A percentile compares a stretch with the other conserved stretches of the same genome.
These are phyloP conservation scores for Zaprionus lachaisei DNA, from an alignment of 1,140 invertebrate species.

Conservation along the genomic window DNA sequence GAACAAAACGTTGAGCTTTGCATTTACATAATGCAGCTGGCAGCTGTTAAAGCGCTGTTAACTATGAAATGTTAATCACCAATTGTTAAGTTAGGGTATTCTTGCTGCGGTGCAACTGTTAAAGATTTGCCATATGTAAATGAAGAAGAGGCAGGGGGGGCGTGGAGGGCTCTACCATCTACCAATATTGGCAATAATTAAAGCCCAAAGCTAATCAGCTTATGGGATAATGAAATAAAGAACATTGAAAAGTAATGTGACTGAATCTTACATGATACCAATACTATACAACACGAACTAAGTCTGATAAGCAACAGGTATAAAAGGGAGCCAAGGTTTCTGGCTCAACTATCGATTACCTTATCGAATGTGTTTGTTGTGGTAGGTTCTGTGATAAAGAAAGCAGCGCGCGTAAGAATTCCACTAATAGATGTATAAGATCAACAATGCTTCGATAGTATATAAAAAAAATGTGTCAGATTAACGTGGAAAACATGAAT, in stretches of 20 bases:
- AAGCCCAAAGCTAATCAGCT: slow-evolving; percentile 28
- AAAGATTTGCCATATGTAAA: neutral
- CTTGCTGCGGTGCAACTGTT: neutral
- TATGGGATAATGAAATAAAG: slow-evolving; percentile 14
- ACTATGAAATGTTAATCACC: neutral
- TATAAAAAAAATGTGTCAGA: neutral
- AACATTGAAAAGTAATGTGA: neutral
- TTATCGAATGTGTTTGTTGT: slow-evolving; percentile 7
- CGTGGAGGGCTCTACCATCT: neutral
- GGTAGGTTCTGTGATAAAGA: slow-evolving; percentile 10
- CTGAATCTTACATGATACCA: neutral
- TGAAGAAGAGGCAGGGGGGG: neutral
- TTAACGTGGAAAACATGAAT: neutral
- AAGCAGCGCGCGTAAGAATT: neutral
- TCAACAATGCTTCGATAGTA: neutral
- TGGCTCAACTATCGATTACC: neutral
- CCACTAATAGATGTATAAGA: neutral
- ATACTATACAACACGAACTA: neutral
- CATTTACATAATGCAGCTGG: slow-evolving; percentile 3
- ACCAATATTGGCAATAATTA: slow-evolving; percentile 24
- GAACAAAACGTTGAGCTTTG: neutral
- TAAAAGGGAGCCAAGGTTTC: neutral
- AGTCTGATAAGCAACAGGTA: neutral
- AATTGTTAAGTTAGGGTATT: neutral
- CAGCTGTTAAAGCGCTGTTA: slow-evolving; percentile 1